Base-by-base conservation (phyloP, 2,113 vertebrate genomes). In the Erythrolamprus reginae region DNA sequence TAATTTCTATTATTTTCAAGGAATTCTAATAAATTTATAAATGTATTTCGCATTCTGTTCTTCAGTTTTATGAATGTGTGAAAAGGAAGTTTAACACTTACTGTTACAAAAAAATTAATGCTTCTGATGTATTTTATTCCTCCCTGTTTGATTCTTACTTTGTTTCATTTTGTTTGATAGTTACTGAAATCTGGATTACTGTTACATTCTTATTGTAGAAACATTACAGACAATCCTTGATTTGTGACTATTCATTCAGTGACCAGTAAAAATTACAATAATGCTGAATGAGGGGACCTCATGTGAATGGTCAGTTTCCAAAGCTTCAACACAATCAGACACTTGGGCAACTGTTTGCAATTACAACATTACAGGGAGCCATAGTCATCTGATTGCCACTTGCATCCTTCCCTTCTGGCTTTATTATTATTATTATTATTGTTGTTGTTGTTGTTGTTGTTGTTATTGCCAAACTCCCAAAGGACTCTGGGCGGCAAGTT, bases 121-220 rank as follows among this genome's bases (percentile, higher is more conserved):
- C 77, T 91, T 55, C 85, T 87, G 52, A 87, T 61, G 28, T 88
- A 90, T 50, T 52, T 90, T 82, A 92, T 92, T 92, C 55, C 58
- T 91, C 70, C 90, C 93, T 92, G 91, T 45, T 92, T 92, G 85
- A 90, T 95, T 95, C 55, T 90, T 51, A 89, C 90, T 52, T 86
- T 90, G 85, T 93, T 95, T 23, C 90, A 13, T 91, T 93, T 92
- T 89, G 83, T 24, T 93, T 61, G 90, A 94, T 88, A 95, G 94
- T 88, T 87, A 93, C 33, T 61, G 92, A 93, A 94, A 92, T 38
- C 85, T 84, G 84, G 12, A 65, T 38, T 17, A 70, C 65, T 33
- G n/a, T 70, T 70, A 33, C 65, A 70, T 38, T 77, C 65, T 77
- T 77, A n/a, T n/a, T 33, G 2, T 77, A 38, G 19, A 77, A 77